These are phyloP conservation scores for Phylloscopus trochilus DNA, from an alignment of 2,113 vertebrate species.

Conservation along the genomic window DNA sequence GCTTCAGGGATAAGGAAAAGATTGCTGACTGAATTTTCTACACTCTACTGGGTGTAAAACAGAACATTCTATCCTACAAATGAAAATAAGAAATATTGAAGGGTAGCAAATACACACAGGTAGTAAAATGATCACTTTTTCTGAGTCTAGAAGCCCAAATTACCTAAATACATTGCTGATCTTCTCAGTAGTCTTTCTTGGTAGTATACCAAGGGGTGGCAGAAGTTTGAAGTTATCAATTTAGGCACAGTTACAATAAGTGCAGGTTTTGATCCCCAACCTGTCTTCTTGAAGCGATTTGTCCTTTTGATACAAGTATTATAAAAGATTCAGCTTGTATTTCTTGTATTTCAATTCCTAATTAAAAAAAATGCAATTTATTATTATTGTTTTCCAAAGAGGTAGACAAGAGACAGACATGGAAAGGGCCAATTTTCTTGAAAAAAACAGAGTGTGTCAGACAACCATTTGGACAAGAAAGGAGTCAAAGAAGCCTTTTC, in stretches of 20 bases:
- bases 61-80: background rate
- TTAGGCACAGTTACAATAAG: background rate
- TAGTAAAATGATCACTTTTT: background rate
- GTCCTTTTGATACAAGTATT: background rate
- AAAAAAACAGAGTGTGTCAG: background rate
- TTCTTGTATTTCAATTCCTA: background rate
- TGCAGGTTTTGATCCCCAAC: background rate
- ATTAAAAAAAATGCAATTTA: background rate
- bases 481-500: background rate
- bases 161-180: background rate
- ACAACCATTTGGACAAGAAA: background rate
- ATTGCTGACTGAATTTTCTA: background rate
- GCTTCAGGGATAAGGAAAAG: background rate
- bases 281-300: background rate
- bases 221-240: background rate
- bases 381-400: background rate
- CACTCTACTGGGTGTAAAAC: background rate
- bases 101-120: background rate
- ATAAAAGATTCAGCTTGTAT: background rate
- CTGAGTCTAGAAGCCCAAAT: background rate
- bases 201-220: background rate
- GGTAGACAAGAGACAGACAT: background rate
- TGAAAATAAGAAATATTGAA: background rate
- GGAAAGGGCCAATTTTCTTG: background rate
- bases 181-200: background rate